These are phyloP conservation scores for Lepidurus arcticus DNA, from an alignment of 1,140 invertebrate species.

Conservation along the genomic window DNA sequence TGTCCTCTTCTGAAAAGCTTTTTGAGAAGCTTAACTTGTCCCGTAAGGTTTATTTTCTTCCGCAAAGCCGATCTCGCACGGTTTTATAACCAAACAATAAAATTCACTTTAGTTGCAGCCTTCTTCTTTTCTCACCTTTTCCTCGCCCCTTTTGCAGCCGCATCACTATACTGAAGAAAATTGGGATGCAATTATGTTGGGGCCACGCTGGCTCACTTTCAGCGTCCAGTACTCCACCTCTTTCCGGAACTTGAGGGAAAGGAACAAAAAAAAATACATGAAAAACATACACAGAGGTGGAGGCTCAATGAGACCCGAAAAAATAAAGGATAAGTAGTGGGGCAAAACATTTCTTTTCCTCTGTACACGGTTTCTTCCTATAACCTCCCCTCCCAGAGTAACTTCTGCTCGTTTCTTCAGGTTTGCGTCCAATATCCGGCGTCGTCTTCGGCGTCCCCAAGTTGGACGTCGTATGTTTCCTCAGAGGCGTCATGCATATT, in stretches of 20 bases:
- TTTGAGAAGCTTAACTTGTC: conserved; percentile 18
- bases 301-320: neutral
- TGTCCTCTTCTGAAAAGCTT: neutral
- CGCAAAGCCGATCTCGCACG: conserved; percentile 10
- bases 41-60: conserved; percentile 4
- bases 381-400: neutral
- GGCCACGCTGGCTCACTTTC: neutral
- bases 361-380: neutral
- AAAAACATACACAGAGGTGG: neutral
- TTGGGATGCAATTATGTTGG: neutral
- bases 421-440: conserved; percentile 18
- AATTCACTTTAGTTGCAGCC: conserved; percentile 22
- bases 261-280: neutral
- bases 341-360: neutral
- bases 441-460: conserved; percentile 12
- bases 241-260: neutral
- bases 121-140: conserved; percentile 10
- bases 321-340: neutral
- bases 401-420: conserved; percentile 9
- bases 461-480: conserved; percentile 17
- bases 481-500: conserved; percentile 21
- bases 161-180: neutral
- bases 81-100: conserved; percentile 19
- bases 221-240: neutral
- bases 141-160: neutral